Evolutionary conservation across 1,140 invertebrate genomes (phyloP), one percentile per base, ranked within the genome.

Genomic region (Meloidogyne exigua): DNA sequence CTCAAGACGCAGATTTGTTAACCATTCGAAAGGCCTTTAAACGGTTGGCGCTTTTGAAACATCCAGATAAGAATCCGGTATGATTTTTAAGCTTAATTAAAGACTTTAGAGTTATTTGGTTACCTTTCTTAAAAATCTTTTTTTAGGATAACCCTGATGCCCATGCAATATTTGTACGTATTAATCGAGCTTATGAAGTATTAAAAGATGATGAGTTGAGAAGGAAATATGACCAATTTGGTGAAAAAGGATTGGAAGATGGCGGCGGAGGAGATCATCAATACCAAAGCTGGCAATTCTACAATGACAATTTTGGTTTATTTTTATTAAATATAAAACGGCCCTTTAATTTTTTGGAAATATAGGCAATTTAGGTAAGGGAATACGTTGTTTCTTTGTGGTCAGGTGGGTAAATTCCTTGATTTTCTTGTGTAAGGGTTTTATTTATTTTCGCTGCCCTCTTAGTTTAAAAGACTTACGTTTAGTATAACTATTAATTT

Each of bases 21-120:
- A 92, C 93, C 85, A 93, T 94, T 72, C 89, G 92, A 80, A 92
- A 91, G 88, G 92, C 92, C 25, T 94, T 93, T 85, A 94, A 94
- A 88, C 92, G 91, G 88, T 83, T 94, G 36, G 93, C 92, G 3
- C 89, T 94, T 3, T 91, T 91, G 80, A 89, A 91, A 78, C 93
- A 94, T 90, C 93, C 93, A 28, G 93, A 94, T 88, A 94, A 94
- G 90, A 94, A 94, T 89, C 89, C 89, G 78, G 92, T 93, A 57
- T 68, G 39, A 9, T 25, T 74, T 76, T 49, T 18, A 4, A 4
- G 1, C 1, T 49, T 49, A 25, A 57, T n/a, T n/a, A n/a, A n/a
- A n/a, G n/a, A n/a, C n/a, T 32, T 32, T 32, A 3, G 2, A 32
- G 28, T 32, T 32, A 3, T 32, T 32, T 32, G 7, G 28, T n/a